Percentiles rank a stretch among this genome's conserved stretches.
Conservation (phyloP, 2,797 vertebrate genomes). For the Sardinella longiceps region DNA sequence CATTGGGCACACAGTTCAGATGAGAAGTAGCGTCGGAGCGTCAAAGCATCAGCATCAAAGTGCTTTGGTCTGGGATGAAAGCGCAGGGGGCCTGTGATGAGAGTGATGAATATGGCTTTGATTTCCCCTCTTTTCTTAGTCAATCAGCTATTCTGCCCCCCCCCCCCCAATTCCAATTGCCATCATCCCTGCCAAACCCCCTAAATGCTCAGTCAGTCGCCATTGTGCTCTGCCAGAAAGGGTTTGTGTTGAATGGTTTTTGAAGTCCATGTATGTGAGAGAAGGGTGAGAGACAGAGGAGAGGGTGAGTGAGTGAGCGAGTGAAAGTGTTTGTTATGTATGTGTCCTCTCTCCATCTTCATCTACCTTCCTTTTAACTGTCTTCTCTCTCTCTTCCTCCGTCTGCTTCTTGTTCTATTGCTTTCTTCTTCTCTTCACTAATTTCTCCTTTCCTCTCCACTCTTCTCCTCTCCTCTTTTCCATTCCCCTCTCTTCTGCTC, state of each 20-base stretch:
- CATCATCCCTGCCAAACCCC: background rate
- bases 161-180: background rate
- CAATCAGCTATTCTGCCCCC: background rate
- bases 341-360: background rate
- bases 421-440: background rate
- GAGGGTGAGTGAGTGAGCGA: background rate
- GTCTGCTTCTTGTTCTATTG: background rate
- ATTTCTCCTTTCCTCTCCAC: background rate
- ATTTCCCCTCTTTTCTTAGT: background rate
- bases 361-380: background rate
- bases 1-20: background rate
- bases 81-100: background rate
- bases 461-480: background rate
- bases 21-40: background rate
- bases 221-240: background rate
- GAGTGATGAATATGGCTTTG: constrained; percentile 10
- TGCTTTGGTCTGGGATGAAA: background rate
- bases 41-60: constrained; percentile 16
- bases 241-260: background rate
- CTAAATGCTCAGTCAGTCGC: background rate
- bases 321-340: background rate
- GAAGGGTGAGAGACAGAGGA: background rate
- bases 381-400: background rate
- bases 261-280: background rate
- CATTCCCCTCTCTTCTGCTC: background rate